Conservation (phyloP, 2,888 invertebrate genomes). For the Brenthis daphne region DNA sequence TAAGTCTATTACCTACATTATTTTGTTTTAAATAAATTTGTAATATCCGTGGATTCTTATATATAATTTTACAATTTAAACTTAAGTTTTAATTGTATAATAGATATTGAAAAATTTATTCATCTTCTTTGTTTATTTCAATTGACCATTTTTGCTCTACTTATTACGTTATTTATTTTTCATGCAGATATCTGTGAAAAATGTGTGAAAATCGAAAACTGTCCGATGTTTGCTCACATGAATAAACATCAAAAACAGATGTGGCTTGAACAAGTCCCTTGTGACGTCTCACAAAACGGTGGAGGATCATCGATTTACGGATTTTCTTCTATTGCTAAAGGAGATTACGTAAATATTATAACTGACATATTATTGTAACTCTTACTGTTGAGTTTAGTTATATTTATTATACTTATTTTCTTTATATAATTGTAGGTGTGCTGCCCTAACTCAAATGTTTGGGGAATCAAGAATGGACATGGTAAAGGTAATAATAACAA, state of each 20-base stretch:
- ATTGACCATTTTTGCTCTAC: not conserved
- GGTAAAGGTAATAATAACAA: constrained; percentile 13
- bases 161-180: not conserved
- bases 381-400: not conserved
- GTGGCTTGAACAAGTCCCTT: constrained; percentile 55
- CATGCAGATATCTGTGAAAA: constrained; percentile 55
- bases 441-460: constrained; percentile 52
- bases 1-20: not conserved
- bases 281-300: constrained; percentile 42
- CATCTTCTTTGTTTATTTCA: not conserved
- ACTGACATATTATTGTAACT: not conserved
- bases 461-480: constrained; percentile 42
- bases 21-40: not conserved
- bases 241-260: constrained; percentile 51
- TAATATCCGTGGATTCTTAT: too few relatives aligned
- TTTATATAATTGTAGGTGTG: constrained; percentile 52
- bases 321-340: constrained; percentile 50
- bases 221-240: constrained; percentile 52
- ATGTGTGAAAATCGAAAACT: constrained; percentile 56
- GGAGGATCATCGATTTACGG: constrained; percentile 43
- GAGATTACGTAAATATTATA: constrained; percentile 53
- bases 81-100: not conserved
- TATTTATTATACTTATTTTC: not conserved
- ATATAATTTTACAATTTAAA: too few relatives aligned
- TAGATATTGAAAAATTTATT: not conserved